Evolutionary conservation across 1,140 invertebrate genomes (phyloP).

Genomic region (Protaetia brevitarsis): DNA sequence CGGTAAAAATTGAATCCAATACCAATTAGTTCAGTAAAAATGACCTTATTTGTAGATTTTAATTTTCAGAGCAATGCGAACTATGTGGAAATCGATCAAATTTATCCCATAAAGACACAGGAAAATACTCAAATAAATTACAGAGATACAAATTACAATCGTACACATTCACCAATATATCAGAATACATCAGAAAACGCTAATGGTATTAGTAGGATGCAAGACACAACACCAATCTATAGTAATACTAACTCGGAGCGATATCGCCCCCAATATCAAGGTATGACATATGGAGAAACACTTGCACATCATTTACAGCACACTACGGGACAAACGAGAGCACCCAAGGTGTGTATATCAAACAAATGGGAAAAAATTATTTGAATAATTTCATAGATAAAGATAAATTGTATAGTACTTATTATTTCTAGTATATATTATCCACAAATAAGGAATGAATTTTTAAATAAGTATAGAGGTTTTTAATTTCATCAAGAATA

Average conservation of each 20-base stretch:
- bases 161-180: conserved; percentile 47
- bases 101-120: conserved; percentile 50
- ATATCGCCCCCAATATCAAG: conserved; percentile 37
- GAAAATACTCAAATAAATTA: conserved; percentile 35
- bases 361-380: no score
- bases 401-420: no score
- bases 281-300: conserved; percentile 49
- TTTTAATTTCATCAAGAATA: no score
- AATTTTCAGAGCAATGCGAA: conserved; percentile 49
- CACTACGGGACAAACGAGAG: conserved; percentile 52
- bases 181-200: conserved; percentile 44
- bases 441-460: no score
- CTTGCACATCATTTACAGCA: conserved; percentile 55
- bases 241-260: conserved; percentile 44
- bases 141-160: conserved; percentile 39
- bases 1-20: conserved; percentile 30
- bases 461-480: no score
- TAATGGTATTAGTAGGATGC: conserved; percentile 24
- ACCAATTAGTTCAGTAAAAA: neutral
- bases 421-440: no score
- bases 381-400: no score
- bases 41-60: conserved; percentile 14
- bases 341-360: conserved; percentile 49
- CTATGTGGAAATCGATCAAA: conserved; percentile 56
- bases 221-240: conserved; percentile 45